Evolutionary conservation across 2,113 vertebrate species (phyloP).

Genomic region (Gymnorhina tibicen): DNA sequence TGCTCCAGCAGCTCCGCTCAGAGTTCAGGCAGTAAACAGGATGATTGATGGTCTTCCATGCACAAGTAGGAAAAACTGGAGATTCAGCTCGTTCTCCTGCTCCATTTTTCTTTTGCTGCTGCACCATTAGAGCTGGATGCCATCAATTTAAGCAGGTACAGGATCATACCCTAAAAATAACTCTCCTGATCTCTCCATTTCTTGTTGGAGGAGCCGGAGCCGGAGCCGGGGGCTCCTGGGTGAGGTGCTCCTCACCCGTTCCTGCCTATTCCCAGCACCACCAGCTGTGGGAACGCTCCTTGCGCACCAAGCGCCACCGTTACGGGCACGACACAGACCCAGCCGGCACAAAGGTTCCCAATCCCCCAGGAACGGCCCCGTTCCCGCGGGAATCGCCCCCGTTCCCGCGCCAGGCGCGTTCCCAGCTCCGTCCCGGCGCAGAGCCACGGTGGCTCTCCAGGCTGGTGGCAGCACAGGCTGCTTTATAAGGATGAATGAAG

Average conservation of each 20-base stretch:
- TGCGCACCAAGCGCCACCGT: accelerated
- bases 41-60: slow-evolving; percentile 5
- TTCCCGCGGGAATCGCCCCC: not conserved
- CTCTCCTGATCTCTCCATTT: slow-evolving; percentile 18
- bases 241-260: accelerated
- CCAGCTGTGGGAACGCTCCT: accelerated
- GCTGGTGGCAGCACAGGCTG: slow-evolving; percentile 77
- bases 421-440: not conserved
- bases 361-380: accelerated
- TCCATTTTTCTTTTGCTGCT: slow-evolving; percentile 49
- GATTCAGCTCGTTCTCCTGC: slow-evolving; percentile 48
- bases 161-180: slow-evolving; percentile 48
- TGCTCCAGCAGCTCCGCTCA: not conserved
- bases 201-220: not conserved
- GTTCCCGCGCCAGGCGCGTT: not conserved
- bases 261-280: accelerated
- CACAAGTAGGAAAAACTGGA: slow-evolving; percentile 44
- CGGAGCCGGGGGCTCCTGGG: not conserved
- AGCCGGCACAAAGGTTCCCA: not conserved
- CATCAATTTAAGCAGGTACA: slow-evolving; percentile 49
- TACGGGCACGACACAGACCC: accelerated
- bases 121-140: slow-evolving; percentile 12
- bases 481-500: slow-evolving; percentile 93
- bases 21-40: not conserved
- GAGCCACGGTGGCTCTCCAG: not conserved